These are phyloP conservation scores for Coptodon rendalli DNA, from an alignment of 2,113 vertebrate genomes.

Conservation along the genomic window DNA sequence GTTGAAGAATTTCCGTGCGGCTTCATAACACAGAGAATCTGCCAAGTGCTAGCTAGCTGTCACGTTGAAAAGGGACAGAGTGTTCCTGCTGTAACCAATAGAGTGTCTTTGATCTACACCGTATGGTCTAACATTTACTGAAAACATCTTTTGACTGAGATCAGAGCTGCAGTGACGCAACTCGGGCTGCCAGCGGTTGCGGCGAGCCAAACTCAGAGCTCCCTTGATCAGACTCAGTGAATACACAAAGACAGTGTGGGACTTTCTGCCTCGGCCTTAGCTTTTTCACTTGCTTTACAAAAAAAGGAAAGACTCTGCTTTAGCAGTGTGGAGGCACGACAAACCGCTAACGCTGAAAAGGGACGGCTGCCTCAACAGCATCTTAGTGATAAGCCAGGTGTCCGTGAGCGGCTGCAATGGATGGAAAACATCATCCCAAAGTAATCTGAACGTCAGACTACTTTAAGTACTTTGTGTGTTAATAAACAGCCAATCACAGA, in stretches of 20 bases:
- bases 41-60: not conserved
- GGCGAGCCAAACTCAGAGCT: not conserved
- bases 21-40: not conserved
- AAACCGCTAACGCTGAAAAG: constrained; percentile 11
- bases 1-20: not conserved
- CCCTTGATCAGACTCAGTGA: constrained; percentile 9
- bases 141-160: constrained; percentile 20
- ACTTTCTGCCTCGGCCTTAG: constrained; percentile 17
- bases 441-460: not conserved
- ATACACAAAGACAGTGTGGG: not conserved
- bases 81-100: not conserved
- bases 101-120: constrained; percentile 17
- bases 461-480: not conserved
- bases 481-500: not conserved
- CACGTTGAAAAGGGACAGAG: not conserved
- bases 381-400: not conserved
- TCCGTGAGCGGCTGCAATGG: not conserved
- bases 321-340: not conserved
- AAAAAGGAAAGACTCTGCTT: not conserved
- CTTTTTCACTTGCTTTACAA: not conserved
- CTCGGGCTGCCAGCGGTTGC: not conserved
- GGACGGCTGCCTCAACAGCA: constrained; percentile 4
- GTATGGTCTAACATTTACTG: constrained; percentile 22
- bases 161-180: constrained; percentile 19
- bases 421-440: not conserved